Evolutionary conservation across 2,113 vertebrate genomes (phyloP).

Genomic region (Benthochromis sp.): DNA sequence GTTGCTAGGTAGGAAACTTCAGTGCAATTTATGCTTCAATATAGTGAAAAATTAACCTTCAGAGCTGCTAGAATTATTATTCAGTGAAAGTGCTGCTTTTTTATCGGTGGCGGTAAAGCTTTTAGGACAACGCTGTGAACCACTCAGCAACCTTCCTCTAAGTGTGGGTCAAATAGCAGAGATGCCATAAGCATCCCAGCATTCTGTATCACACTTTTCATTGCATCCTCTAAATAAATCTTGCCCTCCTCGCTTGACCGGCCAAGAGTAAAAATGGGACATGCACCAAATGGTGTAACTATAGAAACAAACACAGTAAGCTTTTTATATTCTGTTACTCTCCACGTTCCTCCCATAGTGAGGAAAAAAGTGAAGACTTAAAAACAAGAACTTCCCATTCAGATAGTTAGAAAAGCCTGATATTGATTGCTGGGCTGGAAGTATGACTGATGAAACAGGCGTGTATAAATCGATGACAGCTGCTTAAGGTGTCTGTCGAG

Average conservation of each 20-base stretch:
- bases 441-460: neutral
- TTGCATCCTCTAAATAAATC: slow-evolving; percentile 71
- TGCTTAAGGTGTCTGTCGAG: neutral
- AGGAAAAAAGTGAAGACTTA: neutral
- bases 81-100: slow-evolving; percentile 9
- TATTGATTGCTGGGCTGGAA: neutral
- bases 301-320: slow-evolving; percentile 59
- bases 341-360: neutral
- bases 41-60: neutral
- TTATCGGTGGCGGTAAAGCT: slow-evolving; percentile 29
- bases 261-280: slow-evolving; percentile 52
- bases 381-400: neutral
- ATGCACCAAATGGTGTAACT: slow-evolving; percentile 43
- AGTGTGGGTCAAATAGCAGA: slow-evolving; percentile 56
- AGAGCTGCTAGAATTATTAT: neutral
- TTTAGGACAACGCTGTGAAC: slow-evolving; percentile 32
- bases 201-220: slow-evolving; percentile 68
- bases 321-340: slow-evolving; percentile 50
- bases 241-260: slow-evolving; percentile 45
- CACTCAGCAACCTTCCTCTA: slow-evolving; percentile 45
- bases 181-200: slow-evolving; percentile 58
- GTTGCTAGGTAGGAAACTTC: neutral
- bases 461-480: neutral
- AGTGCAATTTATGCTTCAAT: neutral
- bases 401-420: neutral